Evolutionary conservation across 1,140 invertebrate species (phyloP), one percentile per base, ranked within the genome.

Genomic region (Sycophila sp.): DNA sequence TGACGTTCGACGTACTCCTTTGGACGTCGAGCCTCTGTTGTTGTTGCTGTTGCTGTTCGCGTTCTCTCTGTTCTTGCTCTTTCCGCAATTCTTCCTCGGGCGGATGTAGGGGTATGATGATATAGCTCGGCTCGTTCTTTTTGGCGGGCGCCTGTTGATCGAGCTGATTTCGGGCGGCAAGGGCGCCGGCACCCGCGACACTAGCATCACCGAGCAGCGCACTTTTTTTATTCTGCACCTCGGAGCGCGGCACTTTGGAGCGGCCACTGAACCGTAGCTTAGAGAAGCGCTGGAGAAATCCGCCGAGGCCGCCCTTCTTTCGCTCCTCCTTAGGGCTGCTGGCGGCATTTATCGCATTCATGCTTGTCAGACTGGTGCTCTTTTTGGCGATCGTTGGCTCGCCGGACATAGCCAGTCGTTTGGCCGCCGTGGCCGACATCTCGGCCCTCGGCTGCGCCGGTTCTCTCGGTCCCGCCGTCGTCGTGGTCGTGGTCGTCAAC

Each of bases 231-330:
- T n/a, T n/a, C 40, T 66, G 69, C 40, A 59, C 40, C 68, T 85
- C 83, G 26, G 81, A 82, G 3, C 83, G 75, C 73, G 83, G 83
- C 51, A 85, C 83, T 75, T 86, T 85, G 1, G 82, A 81, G 26
- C 86, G 75, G 38, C 87, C 86, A 75, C 86, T 87, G 66, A 88
- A 84, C 30, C 88, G 76, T 10, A 87, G 71, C 45, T 82, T 82
- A 26, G 87, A 88, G 67, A 89, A 89, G 24, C 88, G 76, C 68
- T 88, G 87, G 8, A 89, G 81, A 55, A 89, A 88, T 4, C 87
- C 86, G 17, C 87, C 87, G 24, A 88, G 75, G 1, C 85, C 83
- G 19, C 78, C 74, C 66, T 86, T 86, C 38, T 85, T 84, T 17
- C 82, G 78, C 60, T 84, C 82, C 45, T 53, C 66, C 38, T 59